phyloP scores from a whole-genome alignment of 1,140 invertebrate species.

The Bombus soroeensis region DNA sequence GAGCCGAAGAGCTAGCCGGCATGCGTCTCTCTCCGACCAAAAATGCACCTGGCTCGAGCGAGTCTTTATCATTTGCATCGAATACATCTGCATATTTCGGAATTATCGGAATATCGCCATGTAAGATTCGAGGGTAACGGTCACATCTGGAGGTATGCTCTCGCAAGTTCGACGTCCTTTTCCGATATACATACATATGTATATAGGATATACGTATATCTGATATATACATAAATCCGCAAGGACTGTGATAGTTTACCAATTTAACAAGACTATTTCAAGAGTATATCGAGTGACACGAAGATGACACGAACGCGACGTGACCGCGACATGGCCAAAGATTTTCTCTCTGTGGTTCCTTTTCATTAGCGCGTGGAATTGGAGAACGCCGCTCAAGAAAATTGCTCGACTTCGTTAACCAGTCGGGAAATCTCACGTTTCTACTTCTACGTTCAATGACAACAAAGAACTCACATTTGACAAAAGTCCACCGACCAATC shows the following conservation, averaged over 20 bases:
- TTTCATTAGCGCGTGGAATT: conserved; percentile 26
- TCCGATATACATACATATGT: not conserved
- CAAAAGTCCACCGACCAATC: conserved; percentile 27
- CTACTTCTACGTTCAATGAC: not conserved
- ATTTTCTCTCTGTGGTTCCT: not conserved
- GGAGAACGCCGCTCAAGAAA: conserved; percentile 8
- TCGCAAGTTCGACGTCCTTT: too few species aligned
- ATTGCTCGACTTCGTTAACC: conserved; percentile 40
- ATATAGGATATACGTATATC: not conserved
- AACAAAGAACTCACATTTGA: conserved; percentile 43
- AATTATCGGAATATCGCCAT: not conserved
- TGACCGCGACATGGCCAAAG: not conserved
- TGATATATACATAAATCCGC: too few species aligned
- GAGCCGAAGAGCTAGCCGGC: not conserved
- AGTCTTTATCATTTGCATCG: not conserved
- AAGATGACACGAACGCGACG: not conserved
- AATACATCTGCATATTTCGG: conserved; percentile 37
- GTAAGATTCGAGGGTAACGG: not conserved
- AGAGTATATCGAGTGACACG: too few species aligned
- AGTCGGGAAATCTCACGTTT: conserved; percentile 13
- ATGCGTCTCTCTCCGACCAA: not conserved
- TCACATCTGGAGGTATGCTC: not conserved
- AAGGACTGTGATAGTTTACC: too few species aligned
- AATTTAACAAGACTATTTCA: too few species aligned
- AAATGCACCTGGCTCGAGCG: not conserved